Base-by-base conservation (phyloP, 2,888 invertebrate genomes). In the Chrysolina oricalcia region DNA sequence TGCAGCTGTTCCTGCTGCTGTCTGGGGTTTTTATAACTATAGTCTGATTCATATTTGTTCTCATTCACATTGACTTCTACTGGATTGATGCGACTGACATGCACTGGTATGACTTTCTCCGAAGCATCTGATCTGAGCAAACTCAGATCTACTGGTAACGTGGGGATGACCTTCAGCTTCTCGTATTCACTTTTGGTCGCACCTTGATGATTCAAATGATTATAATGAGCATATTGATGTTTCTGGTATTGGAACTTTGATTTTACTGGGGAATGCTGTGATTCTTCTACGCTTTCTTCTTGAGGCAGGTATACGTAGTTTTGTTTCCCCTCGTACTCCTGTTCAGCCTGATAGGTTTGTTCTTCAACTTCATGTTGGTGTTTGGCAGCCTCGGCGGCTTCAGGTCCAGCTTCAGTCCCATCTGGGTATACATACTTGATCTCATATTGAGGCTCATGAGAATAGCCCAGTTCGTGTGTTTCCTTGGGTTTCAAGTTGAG, bases 61-160 rank as follows among this genome's bases (percentile, higher is more conserved):
- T 80, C 66, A 27, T 69, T 75, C 3, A 86, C 67, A 67, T 83
- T 80, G 64, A 86, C 81, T 80, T 87, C 86, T 2, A 86, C 78
- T 0, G 87, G 87, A 56, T 85, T 82, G 6, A 87, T 71, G 10
- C 81, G 71, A 23, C 82, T 83, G 0, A 86, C 81, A 70, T 86
- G 85, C 5, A 87, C 69, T 10, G 86, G 86, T 50, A 86, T 78
- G 15, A 86, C 70, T 75, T 84, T 81, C 59, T 85, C 82, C 21
- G 65, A 19, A 19, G 75, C 71, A 11, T 78, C 72, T 65, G 74
- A 73, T 43, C 83, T 83, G 1, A 86, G 68, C 8, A 85, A 23
- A 70, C 78, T 85, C 63, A 86, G 75, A 73, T 86, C 85, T 8
- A 86, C 72, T 10, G 87, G 86, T 43, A 85, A 73, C 8, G 68